Base-by-base conservation (phyloP, 2,113 vertebrate species). In the Coreoperca whiteheadi region DNA sequence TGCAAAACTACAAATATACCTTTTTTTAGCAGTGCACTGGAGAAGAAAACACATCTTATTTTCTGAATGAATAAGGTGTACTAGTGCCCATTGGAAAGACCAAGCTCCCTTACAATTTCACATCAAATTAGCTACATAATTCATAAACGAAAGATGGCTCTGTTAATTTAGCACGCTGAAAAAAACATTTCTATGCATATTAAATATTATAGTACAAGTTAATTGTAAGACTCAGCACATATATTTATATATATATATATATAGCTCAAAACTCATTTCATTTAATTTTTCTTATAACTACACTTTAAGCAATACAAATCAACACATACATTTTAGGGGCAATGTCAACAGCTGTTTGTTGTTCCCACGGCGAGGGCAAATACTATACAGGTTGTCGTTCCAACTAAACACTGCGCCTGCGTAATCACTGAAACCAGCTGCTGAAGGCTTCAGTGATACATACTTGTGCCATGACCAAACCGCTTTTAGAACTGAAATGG, bases 371-470 rank as follows among this genome's bases (percentile, higher is more conserved):
- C 23, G 23, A 60, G 28, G 32, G 37, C 57, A 63, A 54, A 77
- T 41, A 70, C 67, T 15, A 30, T 34, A 73, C 67, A 77, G 69
- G 73, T 84, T 86, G 65, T 60, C 14, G 56, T 53, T 57, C 65
- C 59, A 69, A 66, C 68, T 66, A 74, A 54, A 67, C 79, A 78
- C 46, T 23, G 79, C 32, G 63, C 39, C 72, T 63, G 74, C 8
- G 3, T 81, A 60, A 88, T 86, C 78, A 75, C 73, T 73, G 53
- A 63, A 61, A 25, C 53, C 37, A 66, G 74, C 23, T 54, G 74
- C 61, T 30, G 23, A 20, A 28, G 3, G 16, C 15, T n/a, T 43
- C 37, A 2, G 25, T 73, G 53, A 16, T 15, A 59, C 54, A 28
- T 11, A 82, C 74, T 82, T 71, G 18, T 75, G 60, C 32, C 74